Evolutionary conservation across 2,888 invertebrate species (phyloP).

Genomic region (Drosophila infuscata): DNA sequence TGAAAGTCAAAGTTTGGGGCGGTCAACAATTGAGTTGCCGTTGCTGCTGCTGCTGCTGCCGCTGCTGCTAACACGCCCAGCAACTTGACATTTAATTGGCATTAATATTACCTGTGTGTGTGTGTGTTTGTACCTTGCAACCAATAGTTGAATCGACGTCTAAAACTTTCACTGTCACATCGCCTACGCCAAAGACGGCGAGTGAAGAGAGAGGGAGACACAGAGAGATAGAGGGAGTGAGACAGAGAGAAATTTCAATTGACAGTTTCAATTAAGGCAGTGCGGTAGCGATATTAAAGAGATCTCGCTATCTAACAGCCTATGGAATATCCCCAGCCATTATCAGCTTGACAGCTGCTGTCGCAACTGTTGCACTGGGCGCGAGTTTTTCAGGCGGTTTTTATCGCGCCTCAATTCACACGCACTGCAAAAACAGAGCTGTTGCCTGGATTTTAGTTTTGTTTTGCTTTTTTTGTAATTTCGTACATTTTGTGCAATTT

Average conservation of each 20-base stretch:
- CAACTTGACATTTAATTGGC: constrained; percentile 76
- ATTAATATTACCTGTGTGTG: constrained; percentile 71
- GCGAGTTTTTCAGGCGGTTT: constrained; percentile 46
- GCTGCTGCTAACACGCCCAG: constrained; percentile 48
- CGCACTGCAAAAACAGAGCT: constrained; percentile 40
- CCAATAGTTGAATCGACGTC: constrained; percentile 23
- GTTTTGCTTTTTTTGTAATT: constrained; percentile 19
- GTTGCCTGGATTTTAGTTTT: constrained; percentile 3
- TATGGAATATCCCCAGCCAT: constrained; percentile 1
- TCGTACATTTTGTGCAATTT: constrained; percentile 52
- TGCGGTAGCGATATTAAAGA: constrained; percentile 23
- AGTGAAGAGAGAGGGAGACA: neutral
- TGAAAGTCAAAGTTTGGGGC: constrained; percentile 67
- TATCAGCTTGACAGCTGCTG: constrained; percentile 32
- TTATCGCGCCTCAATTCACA: constrained; percentile 42
- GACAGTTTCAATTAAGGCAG: constrained; percentile 70
- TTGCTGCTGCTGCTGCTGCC: constrained; percentile 27
- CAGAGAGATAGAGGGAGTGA: neutral
- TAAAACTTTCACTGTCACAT: constrained; percentile 69
- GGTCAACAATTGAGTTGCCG: constrained; percentile 63
- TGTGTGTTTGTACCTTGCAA: constrained; percentile 33
- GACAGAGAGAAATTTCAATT: constrained; percentile 59
- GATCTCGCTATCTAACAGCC: constrained; percentile 39
- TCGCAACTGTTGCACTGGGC: constrained; percentile 40
- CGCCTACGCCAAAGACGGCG: constrained; percentile 69